Evolutionary conservation across 2,797 vertebrate genomes (phyloP).

Genomic region (Eutrigla gurnardus): DNA sequence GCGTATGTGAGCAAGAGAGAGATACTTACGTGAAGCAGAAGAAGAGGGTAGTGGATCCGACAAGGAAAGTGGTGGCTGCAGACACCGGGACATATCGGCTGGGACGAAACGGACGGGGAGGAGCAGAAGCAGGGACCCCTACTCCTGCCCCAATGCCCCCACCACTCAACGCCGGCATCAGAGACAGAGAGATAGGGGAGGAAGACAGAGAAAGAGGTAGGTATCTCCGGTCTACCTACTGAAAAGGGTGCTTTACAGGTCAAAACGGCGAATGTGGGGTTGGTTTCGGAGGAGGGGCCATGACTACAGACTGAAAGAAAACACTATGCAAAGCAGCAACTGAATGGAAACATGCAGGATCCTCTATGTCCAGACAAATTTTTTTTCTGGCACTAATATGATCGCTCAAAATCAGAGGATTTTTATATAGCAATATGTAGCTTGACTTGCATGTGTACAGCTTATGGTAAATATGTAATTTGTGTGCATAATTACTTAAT

Average conservation of each 20-base stretch:
- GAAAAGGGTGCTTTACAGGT: constrained; percentile 52
- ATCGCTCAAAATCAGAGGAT: constrained; percentile 31
- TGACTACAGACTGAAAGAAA: constrained; percentile 50
- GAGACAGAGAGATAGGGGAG: constrained; percentile 55
- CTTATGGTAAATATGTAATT: constrained; percentile 49
- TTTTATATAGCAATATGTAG: constrained; percentile 44
- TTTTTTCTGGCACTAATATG: constrained; percentile 36
- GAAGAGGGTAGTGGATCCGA: constrained; percentile 96
- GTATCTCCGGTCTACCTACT: constrained; percentile 63
- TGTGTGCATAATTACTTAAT: constrained; percentile 62
- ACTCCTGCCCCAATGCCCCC: constrained; percentile 83
- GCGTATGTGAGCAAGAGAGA: background rate
- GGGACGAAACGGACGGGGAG: constrained; percentile 92
- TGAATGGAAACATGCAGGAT: constrained; percentile 37
- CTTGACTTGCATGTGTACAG: constrained; percentile 48
- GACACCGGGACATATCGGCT: constrained; percentile 97
- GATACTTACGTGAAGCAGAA: constrained; percentile 97
- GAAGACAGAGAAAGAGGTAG: constrained; percentile 62
- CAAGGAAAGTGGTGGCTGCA: constrained; percentile 94
- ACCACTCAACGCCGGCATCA: constrained; percentile 84
- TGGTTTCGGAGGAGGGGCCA: constrained; percentile 55
- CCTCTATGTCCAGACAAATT: constrained; percentile 29
- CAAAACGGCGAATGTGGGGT: constrained; percentile 54
- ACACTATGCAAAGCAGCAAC: constrained; percentile 67
- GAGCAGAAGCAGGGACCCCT: constrained; percentile 82